Conservation (phyloP, 2,113 vertebrate species). For the Gobius niger region DNA sequence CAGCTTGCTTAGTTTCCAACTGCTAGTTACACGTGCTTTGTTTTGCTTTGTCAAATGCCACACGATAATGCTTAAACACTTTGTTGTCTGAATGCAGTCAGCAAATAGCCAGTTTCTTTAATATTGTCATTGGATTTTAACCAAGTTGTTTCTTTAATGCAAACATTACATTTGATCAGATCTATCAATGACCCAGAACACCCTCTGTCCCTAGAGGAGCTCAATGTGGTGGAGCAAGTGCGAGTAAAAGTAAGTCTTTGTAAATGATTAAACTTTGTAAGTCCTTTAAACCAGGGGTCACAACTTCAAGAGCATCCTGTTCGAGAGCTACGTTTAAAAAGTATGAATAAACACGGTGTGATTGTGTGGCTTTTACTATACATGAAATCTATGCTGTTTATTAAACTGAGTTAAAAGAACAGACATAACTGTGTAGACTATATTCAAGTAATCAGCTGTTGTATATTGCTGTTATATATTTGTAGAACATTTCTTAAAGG, state of each 20-base stretch:
- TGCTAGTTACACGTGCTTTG: background rate
- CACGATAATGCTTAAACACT: background rate
- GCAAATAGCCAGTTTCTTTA: background rate
- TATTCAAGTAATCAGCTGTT: too few species aligned
- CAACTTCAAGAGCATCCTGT: too few species aligned
- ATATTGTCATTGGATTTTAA: background rate
- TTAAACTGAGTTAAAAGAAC: too few species aligned
- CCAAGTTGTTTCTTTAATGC: constrained; percentile 77
- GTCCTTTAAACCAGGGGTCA: too few species aligned
- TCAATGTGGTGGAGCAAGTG: constrained; percentile 92
- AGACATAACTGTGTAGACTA: too few species aligned
- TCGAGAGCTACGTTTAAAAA: too few species aligned
- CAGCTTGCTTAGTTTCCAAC: too few species aligned
- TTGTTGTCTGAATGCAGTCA: background rate
- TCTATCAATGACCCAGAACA: constrained; percentile 95
- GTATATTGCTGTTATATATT: too few species aligned
- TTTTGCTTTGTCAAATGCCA: background rate
- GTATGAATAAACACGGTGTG: too few species aligned
- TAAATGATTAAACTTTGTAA: background rate
- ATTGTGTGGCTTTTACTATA: too few species aligned
- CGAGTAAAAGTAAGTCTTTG: constrained; percentile 80
- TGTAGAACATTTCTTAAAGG: too few species aligned
- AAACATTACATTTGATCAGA: constrained; percentile 85
- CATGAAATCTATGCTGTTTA: too few species aligned
- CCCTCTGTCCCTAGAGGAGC: constrained; percentile 90